Conservation (phyloP, 2,888 invertebrate species). For the Calameuta idolon region DNA sequence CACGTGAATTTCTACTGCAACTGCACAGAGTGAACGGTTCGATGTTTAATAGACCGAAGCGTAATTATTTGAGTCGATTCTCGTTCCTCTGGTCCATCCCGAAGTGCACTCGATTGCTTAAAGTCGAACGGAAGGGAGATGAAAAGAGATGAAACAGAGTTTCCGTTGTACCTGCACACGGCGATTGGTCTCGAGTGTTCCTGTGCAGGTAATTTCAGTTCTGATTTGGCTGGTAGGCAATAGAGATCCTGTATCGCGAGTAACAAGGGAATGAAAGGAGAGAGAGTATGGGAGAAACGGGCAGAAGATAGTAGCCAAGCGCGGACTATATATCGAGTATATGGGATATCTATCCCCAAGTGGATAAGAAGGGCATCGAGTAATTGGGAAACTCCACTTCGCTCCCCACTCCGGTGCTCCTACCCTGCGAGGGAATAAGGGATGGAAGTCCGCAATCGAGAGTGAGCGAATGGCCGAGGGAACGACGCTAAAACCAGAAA, state of each 20-base stretch:
- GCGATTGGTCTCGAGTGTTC: conserved; percentile 12
- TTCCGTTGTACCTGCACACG: conserved; percentile 9
- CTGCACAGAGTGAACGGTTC: conserved; percentile 36
- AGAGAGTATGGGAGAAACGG: background rate
- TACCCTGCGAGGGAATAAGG: background rate
- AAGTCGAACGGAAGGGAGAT: conserved; percentile 1
- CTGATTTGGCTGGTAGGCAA: conserved; percentile 23
- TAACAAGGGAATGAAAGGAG: background rate
- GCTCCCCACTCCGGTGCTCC: background rate
- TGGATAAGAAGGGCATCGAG: conserved; percentile 27
- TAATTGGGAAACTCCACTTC: conserved; percentile 32
- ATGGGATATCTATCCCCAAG: conserved; percentile 18
- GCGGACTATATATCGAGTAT: background rate
- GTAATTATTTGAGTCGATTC: background rate
- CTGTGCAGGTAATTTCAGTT: conserved; percentile 14
- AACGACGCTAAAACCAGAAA: conserved; percentile 32
- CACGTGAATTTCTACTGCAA: background rate
- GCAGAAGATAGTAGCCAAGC: background rate
- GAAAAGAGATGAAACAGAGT: conserved; percentile 1
- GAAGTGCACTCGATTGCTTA: conserved; percentile 4
- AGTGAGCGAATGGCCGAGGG: conserved; percentile 14
- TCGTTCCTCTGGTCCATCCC: background rate
- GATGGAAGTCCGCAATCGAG: conserved; percentile 14
- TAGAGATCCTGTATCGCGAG: background rate
- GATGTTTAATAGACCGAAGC: conserved; percentile 37